Evolutionary conservation across 2,797 vertebrate genomes (phyloP).

Genomic region (Allobates femoralis): DNA sequence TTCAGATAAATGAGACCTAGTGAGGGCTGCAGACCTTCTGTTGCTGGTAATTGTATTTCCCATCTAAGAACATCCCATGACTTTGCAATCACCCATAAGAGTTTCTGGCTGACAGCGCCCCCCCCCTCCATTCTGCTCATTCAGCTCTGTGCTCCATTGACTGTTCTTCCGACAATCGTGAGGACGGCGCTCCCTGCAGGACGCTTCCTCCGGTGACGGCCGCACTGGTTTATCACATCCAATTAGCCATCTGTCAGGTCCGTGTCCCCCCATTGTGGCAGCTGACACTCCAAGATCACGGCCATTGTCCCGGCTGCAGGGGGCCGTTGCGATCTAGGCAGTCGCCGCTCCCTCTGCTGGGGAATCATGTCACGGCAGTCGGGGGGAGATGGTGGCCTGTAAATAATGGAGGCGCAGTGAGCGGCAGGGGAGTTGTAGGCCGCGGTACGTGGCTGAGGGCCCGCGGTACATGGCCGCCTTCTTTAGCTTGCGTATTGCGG

Average conservation of each 20-base stretch:
- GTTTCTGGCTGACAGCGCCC: no score
- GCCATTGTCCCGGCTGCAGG: neutral
- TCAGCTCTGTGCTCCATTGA: neutral
- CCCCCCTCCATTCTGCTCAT: no score
- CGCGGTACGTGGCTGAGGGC: neutral
- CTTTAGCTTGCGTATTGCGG: neutral
- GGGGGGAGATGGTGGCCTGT: neutral
- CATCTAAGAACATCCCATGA: neutral
- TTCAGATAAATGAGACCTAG: neutral
- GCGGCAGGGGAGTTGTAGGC: neutral
- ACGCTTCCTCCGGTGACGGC: conserved; percentile 59
- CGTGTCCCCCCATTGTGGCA: neutral
- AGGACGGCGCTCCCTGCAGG: neutral
- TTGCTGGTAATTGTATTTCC: neutral
- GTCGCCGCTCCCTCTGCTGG: neutral
- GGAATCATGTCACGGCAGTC: neutral
- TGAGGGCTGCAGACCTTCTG: neutral
- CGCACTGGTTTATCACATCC: conserved; percentile 78
- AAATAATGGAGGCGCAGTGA: neutral
- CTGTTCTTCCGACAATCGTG: neutral
- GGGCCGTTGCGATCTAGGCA: neutral
- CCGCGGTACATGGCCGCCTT: neutral
- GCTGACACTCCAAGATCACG: conserved; percentile 3
- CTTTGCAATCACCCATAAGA: no score
- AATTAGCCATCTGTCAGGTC: conserved; percentile 87